Evolutionary conservation across 2,113 vertebrate genomes (phyloP), one percentile per base, ranked within the genome.

Genomic region (Psammodynastes pulverulentus): DNA sequence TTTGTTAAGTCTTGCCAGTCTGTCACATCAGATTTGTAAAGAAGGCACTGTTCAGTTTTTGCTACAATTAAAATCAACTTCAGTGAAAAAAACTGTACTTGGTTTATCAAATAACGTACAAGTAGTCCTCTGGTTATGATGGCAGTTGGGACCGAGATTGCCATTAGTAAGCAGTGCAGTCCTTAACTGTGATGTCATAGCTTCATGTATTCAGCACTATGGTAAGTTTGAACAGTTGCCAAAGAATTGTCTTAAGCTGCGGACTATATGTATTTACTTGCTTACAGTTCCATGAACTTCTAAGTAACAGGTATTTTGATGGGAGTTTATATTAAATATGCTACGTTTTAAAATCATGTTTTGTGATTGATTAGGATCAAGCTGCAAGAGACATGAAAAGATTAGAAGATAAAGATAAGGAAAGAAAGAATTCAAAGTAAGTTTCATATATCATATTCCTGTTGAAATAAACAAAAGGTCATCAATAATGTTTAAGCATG

Each of bases 321-420:
- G n/a, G 8, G 34, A 53, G 29, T 17, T 52, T 21, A 52, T 17
- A 48, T 39, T 21, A 0, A 3, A 53, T 90, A 93, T 94, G 95
- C 90, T 90, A 89, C 88, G 88, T 94, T 24, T 90, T 39, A 95
- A 95, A 96, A 93, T 92, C 94, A 7, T 0, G 72, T 3, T 93
- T 97, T 97, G 91, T 97, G 91, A 95, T 96, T 96, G 88, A 9
- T 94, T 96, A 99, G 99, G 98, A 98, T 97, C 99, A 99, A 97
- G 99, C 99, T 46, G 99, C 99, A 94, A 98, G 98, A 97, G 99
- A 99, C 93, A 99, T 99, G 98, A 99, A 98, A 96, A 99, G 98
- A 95, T 98, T 99, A 0, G 99, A 99, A 96, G 99, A 99, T 91
- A 99, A 99, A 95, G 99, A 99, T 96, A 99, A 99, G 92, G 98